These are phyloP conservation scores for Melanaphis sacchari DNA, from an alignment of 1,140 invertebrate genomes.

Conservation along the genomic window DNA sequence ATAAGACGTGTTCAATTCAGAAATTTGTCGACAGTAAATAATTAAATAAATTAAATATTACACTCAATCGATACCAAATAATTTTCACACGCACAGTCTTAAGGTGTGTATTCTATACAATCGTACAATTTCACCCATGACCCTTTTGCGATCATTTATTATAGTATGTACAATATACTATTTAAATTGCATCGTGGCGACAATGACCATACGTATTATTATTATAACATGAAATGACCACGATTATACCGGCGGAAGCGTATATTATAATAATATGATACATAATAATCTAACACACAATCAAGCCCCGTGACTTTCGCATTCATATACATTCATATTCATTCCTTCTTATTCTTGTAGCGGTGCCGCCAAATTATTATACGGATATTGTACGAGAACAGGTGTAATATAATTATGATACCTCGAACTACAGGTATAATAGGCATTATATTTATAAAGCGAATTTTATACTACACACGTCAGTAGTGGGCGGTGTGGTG, in stretches of 20 bases:
- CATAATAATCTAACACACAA: not conserved
- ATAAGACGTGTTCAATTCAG: not conserved
- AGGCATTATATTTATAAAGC: no score
- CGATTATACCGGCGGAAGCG: not conserved
- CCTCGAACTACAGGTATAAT: no score
- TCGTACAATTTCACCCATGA: conserved; percentile 1
- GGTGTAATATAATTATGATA: no score
- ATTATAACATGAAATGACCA: not conserved
- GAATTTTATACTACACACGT: no score
- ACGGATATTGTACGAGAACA: not conserved
- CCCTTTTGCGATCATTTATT: not conserved
- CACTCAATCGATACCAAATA: not conserved
- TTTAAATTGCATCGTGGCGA: not conserved
- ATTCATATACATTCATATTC: not conserved
- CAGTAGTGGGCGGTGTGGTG: not conserved
- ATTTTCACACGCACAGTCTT: not conserved
- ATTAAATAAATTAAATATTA: no score
- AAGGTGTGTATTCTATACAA: not conserved
- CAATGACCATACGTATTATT: not conserved
- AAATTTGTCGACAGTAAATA: not conserved
- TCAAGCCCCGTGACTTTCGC: not conserved
- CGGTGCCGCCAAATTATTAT: not conserved
- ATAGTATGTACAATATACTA: not conserved
- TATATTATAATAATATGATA: not conserved
- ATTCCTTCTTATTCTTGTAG: not conserved